phyloP scores from a whole-genome alignment of 2,888 invertebrate genomes.

The Cremastinae sp. region DNA sequence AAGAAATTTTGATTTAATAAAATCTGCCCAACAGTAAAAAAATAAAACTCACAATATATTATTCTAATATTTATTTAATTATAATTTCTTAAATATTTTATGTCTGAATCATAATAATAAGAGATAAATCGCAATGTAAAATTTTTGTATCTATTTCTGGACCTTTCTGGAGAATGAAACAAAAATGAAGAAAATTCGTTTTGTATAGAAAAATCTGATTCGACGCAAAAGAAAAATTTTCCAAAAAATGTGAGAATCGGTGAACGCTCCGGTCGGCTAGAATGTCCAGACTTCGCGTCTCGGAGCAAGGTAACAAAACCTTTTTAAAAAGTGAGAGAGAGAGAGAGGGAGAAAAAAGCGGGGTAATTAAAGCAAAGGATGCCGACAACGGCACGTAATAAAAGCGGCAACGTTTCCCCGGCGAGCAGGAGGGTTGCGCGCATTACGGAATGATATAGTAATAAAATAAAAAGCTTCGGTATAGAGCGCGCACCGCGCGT shows the following conservation, averaged over 20 bases:
- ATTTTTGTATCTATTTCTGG: too few relatives aligned
- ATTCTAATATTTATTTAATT: too few relatives aligned
- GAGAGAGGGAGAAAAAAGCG: constrained; percentile 61
- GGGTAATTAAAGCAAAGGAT: constrained; percentile 79
- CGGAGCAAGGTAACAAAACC: constrained; percentile 69
- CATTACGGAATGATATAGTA: constrained; percentile 74
- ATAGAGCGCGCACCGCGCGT: constrained; percentile 49
- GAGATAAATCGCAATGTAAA: too few relatives aligned
- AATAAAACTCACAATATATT: too few relatives aligned
- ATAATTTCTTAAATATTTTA: too few relatives aligned
- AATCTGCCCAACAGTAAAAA: too few relatives aligned
- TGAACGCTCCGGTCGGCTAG: neutral
- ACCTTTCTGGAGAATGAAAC: too few relatives aligned
- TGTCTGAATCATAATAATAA: too few relatives aligned
- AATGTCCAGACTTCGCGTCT: constrained; percentile 45
- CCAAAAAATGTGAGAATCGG: constrained; percentile 1
- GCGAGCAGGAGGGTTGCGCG: constrained; percentile 69
- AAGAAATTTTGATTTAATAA: too few relatives aligned
- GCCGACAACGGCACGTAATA: constrained; percentile 78
- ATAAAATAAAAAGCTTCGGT: constrained; percentile 76
- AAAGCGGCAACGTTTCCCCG: constrained; percentile 73
- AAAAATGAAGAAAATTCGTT: neutral
- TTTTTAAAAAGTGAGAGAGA: constrained; percentile 32
- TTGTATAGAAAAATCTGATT: neutral
- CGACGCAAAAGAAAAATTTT: neutral